Evolutionary conservation across 2,888 invertebrate genomes (phyloP).

Genomic region (Anoncus sp.): DNA sequence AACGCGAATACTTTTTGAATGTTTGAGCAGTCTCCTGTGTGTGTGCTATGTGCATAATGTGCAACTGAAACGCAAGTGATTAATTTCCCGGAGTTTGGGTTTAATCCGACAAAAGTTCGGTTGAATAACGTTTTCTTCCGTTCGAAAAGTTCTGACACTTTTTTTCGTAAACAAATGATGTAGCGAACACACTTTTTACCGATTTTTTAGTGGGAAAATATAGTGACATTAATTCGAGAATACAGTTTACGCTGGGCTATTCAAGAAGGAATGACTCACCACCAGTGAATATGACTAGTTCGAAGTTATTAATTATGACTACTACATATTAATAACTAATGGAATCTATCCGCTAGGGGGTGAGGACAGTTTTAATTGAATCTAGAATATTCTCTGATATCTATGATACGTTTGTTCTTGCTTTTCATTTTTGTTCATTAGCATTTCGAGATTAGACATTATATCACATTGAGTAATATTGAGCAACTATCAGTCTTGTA

Average conservation of each 20-base stretch:
- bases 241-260: neutral
- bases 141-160: neutral
- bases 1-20: slow-evolving; percentile 37
- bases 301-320: too few species aligned
- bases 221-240: neutral
- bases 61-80: slow-evolving; percentile 19
- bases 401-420: too few species aligned
- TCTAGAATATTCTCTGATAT: too few species aligned
- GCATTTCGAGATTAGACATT: too few species aligned
- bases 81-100: slow-evolving; percentile 4
- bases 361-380: too few species aligned
- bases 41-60: neutral
- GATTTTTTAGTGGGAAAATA: neutral
- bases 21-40: slow-evolving; percentile 6
- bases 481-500: too few species aligned
- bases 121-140: slow-evolving; percentile 7
- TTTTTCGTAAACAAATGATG: slow-evolving; percentile 4
- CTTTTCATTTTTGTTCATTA: too few species aligned
- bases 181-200: neutral
- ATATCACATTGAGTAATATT: too few species aligned
- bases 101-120: slow-evolving; percentile 18
- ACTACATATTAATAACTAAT: too few species aligned
- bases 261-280: neutral
- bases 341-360: too few species aligned
- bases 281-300: neutral